These are phyloP conservation scores for Acanthococcus lagerstroemiae DNA, from an alignment of 2,888 invertebrate species.

Conservation along the genomic window DNA sequence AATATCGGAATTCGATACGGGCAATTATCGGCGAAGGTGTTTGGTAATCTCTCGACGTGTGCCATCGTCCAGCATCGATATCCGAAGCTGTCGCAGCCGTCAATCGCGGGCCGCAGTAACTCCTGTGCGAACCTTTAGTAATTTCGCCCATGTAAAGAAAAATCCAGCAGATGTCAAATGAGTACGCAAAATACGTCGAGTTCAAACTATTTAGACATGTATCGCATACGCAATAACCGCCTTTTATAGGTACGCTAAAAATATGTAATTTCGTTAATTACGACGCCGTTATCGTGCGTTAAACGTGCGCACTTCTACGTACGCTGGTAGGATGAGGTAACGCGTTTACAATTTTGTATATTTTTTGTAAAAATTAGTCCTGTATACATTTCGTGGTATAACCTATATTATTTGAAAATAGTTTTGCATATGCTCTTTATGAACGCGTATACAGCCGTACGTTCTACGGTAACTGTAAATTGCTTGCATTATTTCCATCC, in stretches of 20 bases:
- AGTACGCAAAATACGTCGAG: background rate
- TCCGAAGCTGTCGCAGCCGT: background rate
- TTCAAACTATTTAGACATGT: constrained; percentile 2
- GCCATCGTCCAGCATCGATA: background rate
- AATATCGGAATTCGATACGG: constrained; percentile 5
- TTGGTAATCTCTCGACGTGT: background rate
- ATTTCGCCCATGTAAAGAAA: background rate
- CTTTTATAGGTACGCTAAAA: background rate
- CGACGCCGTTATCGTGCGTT: background rate
- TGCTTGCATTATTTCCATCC: too few species aligned
- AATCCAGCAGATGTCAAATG: background rate
- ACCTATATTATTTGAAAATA: too few species aligned
- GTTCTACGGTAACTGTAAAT: too few species aligned
- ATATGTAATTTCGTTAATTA: constrained; percentile 6
- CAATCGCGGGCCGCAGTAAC: background rate
- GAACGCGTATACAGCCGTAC: too few species aligned
- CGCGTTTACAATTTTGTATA: background rate
- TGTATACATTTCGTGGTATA: too few species aligned
- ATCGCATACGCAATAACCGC: background rate
- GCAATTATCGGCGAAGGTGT: constrained; percentile 5
- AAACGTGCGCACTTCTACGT: background rate
- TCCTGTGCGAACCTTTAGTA: background rate
- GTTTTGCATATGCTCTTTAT: too few species aligned
- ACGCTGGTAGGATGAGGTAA: background rate
- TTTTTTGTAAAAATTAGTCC: too few species aligned